A percentile compares a stretch with the other conserved stretches of the same genome.
Evolutionary conservation across 2,797 vertebrate genomes (phyloP).

Genomic region (Lacerta viridis): DNA sequence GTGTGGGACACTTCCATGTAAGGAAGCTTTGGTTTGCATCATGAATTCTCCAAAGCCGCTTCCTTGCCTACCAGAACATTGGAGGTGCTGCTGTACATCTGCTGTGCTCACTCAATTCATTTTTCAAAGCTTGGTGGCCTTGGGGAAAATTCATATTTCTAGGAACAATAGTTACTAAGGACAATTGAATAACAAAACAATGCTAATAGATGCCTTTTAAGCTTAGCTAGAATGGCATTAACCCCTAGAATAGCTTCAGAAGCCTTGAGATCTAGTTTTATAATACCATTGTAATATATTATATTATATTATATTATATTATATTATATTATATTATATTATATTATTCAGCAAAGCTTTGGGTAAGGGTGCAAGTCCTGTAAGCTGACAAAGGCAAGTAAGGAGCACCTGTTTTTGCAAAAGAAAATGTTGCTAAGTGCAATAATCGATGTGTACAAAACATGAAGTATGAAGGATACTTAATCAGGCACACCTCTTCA

Average conservation of each 20-base stretch:
- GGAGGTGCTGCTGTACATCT: background rate
- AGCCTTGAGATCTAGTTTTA: constrained; percentile 28
- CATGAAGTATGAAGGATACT: background rate
- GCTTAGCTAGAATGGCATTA: constrained; percentile 9
- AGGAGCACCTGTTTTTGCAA: background rate
- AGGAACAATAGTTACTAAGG: constrained; percentile 26
- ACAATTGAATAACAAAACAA: constrained; percentile 9
- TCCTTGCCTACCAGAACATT: background rate
- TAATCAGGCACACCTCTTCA: background rate
- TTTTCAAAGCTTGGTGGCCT: constrained; percentile 34
- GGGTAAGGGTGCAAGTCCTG: background rate
- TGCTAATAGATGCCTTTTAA: constrained; percentile 26
- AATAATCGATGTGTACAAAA: background rate
- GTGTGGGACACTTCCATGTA: background rate
- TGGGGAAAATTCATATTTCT: constrained; percentile 24
- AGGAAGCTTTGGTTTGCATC: background rate
- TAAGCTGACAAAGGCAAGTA: constrained; percentile 8
- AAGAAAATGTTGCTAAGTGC: background rate
- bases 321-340: background rate
- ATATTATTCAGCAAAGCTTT: constrained; percentile 1
- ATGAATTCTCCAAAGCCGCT: background rate
- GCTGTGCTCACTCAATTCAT: constrained; percentile 5
- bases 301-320: no score
- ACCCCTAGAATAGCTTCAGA: constrained; percentile 9
- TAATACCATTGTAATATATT: background rate